Base-by-base conservation (phyloP, 2,113 vertebrate species). In the Nycticebus coucang region DNA sequence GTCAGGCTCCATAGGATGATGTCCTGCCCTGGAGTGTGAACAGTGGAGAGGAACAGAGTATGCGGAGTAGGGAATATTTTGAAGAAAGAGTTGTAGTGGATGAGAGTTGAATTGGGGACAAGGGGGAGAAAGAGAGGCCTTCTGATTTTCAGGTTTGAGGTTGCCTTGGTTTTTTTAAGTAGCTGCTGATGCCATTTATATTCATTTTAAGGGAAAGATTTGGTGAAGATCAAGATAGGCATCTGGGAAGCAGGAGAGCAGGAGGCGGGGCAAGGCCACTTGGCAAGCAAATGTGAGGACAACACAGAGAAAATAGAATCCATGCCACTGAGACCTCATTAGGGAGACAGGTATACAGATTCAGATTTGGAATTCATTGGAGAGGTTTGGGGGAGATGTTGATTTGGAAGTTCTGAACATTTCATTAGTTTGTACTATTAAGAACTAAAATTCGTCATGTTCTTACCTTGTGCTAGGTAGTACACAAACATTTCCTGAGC, bases 21-120 rank as follows among this genome's bases (percentile, higher is more conserved):
- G 22, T 24, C 45, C 35, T 22, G 28, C 4, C 18, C 19, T 0
- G n/a, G 19, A 50, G 30, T 53, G 74, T 6, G 53, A 30, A 22
- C 2, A 15, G 17, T 22, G 53, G 37, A 68, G 22, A 50, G 37
- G 1, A 45, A 37, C 22, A 50, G 55, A 82, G 19, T 24, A 59
- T 33, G 24, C 13, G 45, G 12, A 69, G 4, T 12, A 71, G 33
- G 22, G 12, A 15, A 1, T 41, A 13, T n/a, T 30, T 60, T 53
- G 45, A 71, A 74, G 7, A 60, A 66, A 79, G 64, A 71, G n/a
- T 55, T 26, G 26, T 30, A 3, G 30, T 86, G 11, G 12, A 7
- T 60, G 19, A 69, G 2, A 17, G 26, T 4, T 86, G 6, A 22
- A 0, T 3, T 9, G 9, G 26, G 11, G 4, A 21, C 9, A 0